Evolutionary conservation across 2,797 vertebrate species (phyloP), one percentile per base, ranked within the genome.

Genomic region (Pteropus rufus): DNA sequence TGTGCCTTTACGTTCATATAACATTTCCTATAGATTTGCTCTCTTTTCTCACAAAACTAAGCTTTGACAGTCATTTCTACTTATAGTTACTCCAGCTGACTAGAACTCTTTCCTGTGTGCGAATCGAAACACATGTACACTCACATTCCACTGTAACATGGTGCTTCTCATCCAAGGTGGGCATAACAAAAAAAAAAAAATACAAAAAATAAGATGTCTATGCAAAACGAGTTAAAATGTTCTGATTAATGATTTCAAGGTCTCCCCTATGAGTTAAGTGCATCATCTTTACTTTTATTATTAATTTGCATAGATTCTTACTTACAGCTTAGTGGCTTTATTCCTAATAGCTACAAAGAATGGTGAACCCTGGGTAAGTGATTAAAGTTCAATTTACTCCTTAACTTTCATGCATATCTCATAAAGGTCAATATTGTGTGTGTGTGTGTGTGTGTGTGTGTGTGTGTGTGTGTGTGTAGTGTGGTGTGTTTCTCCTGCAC

Each of bases 401-500:
- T 88, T 87, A 76, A n/a, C 39, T 79, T 94, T 75, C 70, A 89
- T 34, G 14, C 36, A 16, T 26, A 44, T n/a, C 14, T 65, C 86
- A 76, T 14, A 86, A 67, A 77, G 21, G 52, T 15, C 23, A 5
- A 10, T 5, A 7, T 26, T 14, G 0, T 54, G 41, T 62, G 39
- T 49, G 26, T 49, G 15, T 49, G 49, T 49, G 46, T 49, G 46
- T 29, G 36, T 65, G 49, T 58, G 26, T 54, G n/a, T 24, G 2
- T 26, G 56, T 64, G 21, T 85, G 3, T 0, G 0, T 1, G 0
- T 72, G 18, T 0, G 0, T 44, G 39, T 82, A n/a, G 18, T 95
- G 72, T 95, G 90, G 95, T 49, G 49, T 93, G 54, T 94, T 94
- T 97, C 91, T 96, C 93, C 94, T 97, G 81, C 23, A 84, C 0